Base-by-base conservation (phyloP, 1,140 invertebrate genomes). In the Andrena cerasifolii region DNA sequence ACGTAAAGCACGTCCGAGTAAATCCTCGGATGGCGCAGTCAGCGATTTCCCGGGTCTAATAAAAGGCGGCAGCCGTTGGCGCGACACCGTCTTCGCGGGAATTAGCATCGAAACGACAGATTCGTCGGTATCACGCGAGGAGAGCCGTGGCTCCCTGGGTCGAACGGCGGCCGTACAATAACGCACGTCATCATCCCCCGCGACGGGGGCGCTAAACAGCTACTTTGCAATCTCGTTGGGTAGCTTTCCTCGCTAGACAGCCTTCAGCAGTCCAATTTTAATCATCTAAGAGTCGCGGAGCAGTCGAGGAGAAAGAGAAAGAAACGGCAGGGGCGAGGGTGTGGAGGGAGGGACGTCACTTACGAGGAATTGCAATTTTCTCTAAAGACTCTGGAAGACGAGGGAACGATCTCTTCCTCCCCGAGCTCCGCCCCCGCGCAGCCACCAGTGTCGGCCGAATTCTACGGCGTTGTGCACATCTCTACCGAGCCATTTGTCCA, bases 321-420 rank as follows among this genome's bases (percentile, higher is more conserved):
- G 65, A 43, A 74, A 54, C 58, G 71, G 26, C 26, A 21, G 18
- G 2, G 33, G 36, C 14, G 2, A 8, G 12, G 40, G 24, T 16
- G 43, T 18, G 7, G 1, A 5, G 12, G 8, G 40, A 24, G 43
- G 26, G 28, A 76, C 63, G 63, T 79, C 78, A 76, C 78, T 79
- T 79, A 79, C 78, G 72, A 79, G 78, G 56, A 68, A 79, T 79
- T 79, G 78, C 78, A 79, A 79, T 79, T 79, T 79, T 79, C 78
- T 76, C 31, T 75, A 67, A 76, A 76, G 78, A 79, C 45, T 14
- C 26, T 21, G 68, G 36, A 73, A 40, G 65, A 68, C 12, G 53
- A 31, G 53, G 24, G n/a, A 26, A 18, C 21, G 8, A 1, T 7
- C 45, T 8, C 18, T 10, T 31, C 26, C 14, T 14, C 16, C 24